Conservation (phyloP, 2,888 invertebrate species). For the Eurytoma californica region DNA sequence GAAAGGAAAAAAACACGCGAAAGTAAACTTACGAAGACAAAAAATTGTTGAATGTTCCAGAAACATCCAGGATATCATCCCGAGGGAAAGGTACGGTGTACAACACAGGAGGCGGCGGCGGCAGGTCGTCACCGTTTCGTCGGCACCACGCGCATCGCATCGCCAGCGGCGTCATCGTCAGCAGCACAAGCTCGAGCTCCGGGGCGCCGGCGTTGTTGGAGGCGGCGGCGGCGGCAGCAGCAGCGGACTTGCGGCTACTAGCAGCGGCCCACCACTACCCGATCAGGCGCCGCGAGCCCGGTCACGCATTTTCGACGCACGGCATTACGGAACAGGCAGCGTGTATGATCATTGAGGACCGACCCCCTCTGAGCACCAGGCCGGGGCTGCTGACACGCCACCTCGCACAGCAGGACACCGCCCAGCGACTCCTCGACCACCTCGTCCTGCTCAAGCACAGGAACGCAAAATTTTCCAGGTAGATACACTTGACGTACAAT, state of each 20-base stretch:
- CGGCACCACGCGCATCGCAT: background rate
- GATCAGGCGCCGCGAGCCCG: background rate
- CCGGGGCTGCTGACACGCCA: slow-evolving; percentile 71
- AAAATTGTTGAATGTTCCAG: slow-evolving; percentile 77
- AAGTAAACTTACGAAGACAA: background rate
- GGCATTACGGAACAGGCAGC: slow-evolving; percentile 73
- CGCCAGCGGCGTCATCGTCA: background rate
- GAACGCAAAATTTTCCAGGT: slow-evolving; percentile 94
- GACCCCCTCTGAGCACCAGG: slow-evolving; percentile 73
- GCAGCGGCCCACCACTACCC: slow-evolving; percentile 5
- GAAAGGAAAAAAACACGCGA: no score
- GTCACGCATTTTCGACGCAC: slow-evolving; percentile 57
- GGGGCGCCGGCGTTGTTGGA: background rate
- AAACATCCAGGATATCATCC: slow-evolving; percentile 91
- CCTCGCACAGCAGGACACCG: slow-evolving; percentile 67
- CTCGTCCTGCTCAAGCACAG: slow-evolving; percentile 77
- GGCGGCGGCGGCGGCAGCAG: slow-evolving; percentile 7
- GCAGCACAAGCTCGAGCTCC: background rate
- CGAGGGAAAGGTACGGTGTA: slow-evolving; percentile 82
- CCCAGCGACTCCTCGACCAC: slow-evolving; percentile 72
- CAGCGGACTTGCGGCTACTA: background rate
- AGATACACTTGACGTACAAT: no score
- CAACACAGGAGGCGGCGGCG: slow-evolving; percentile 74
- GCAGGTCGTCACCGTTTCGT: slow-evolving; percentile 58
- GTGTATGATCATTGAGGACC: slow-evolving; percentile 75